Conservation (phyloP, 64 coral and sea anemone species). For the Montipora capricornis region DNA sequence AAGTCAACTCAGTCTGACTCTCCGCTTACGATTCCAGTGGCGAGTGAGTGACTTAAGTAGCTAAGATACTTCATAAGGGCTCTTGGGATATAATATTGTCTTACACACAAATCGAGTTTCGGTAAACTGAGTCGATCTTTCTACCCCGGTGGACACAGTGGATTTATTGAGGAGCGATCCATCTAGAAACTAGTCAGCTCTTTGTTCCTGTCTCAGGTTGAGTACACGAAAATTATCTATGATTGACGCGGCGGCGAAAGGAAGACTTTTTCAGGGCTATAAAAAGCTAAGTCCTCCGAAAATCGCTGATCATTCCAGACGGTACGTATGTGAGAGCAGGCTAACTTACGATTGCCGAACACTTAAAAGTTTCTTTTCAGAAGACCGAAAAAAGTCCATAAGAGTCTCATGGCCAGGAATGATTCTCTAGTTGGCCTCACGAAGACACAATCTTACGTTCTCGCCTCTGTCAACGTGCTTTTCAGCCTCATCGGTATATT, state of each 20-base stretch:
- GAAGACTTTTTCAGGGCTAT: background rate
- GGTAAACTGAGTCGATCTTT: background rate
- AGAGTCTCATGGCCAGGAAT: conserved; percentile 3
- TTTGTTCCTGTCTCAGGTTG: background rate
- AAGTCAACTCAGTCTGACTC: no score
- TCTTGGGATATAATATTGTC: background rate
- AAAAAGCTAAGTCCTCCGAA: background rate
- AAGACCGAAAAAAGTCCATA: background rate
- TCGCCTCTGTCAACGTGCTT: conserved; percentile 76
- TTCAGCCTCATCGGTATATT: conserved; percentile 81
- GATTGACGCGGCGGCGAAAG: background rate
- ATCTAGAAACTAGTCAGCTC: no score
- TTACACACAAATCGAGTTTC: conserved; percentile 6
- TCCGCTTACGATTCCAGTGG: background rate
- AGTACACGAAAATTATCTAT: background rate
- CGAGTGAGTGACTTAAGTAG: background rate
- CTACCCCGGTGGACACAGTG: background rate
- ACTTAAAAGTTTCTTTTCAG: background rate
- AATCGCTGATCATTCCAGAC: background rate
- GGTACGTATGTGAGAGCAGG: background rate
- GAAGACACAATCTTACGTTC: background rate
- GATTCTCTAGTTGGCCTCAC: background rate
- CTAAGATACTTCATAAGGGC: background rate
- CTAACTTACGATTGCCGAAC: background rate
- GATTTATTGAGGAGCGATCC: background rate